Evolutionary conservation across 2,113 vertebrate genomes (phyloP).

Genomic region (Meleagris gallopavo): DNA sequence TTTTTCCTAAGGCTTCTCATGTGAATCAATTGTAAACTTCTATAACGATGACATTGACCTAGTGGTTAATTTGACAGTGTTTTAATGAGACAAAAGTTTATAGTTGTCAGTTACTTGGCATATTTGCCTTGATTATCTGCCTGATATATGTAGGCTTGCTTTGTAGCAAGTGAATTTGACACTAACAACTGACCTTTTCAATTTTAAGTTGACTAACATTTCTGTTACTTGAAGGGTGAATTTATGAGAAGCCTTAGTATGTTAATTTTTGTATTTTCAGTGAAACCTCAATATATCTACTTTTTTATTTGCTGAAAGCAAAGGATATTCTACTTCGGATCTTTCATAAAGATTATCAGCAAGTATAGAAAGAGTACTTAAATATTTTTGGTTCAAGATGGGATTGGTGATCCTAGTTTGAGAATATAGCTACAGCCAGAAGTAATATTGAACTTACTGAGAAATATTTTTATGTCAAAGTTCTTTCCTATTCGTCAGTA

Average conservation of each 20-base stretch:
- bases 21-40: slow-evolving; percentile 30
- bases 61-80: slow-evolving; percentile 52
- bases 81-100: slow-evolving; percentile 57
- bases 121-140: slow-evolving; percentile 45
- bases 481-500: not conserved
- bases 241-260: not conserved
- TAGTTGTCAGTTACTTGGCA: slow-evolving; percentile 64
- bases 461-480: not conserved
- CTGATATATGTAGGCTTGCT: slow-evolving; percentile 22
- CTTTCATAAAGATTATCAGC: not conserved
- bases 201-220: slow-evolving; percentile 58
- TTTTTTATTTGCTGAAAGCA: not conserved
- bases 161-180: slow-evolving; percentile 49
- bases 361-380: not conserved
- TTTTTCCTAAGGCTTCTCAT: not conserved
- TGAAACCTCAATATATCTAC: not conserved
- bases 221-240: slow-evolving; percentile 37
- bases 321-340: not conserved
- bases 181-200: slow-evolving; percentile 69
- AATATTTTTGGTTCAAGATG: not conserved
- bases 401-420: not conserved
- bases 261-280: slow-evolving; percentile 44
- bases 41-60: slow-evolving; percentile 33
- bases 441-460: not conserved
- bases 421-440: not conserved